Conservation (phyloP, 2,797 vertebrate genomes). For the Paguma larvata region DNA sequence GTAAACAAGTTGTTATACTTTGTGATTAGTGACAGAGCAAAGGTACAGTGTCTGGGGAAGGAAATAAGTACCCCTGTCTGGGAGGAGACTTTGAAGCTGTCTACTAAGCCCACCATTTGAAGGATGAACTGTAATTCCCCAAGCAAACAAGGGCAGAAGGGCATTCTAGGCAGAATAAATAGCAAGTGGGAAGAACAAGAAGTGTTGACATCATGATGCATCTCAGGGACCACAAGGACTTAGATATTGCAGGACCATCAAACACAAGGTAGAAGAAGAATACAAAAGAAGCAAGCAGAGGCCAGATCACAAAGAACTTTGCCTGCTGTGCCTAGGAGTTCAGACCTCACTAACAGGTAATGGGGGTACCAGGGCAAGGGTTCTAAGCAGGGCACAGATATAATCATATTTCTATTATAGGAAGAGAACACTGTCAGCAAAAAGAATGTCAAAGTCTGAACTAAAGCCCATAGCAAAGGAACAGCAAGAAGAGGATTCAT, state of each 20-base stretch:
- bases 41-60: neutral
- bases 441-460: neutral
- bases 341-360: neutral
- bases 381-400: neutral
- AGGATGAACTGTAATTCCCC: slow-evolving; percentile 16
- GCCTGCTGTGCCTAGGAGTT: neutral
- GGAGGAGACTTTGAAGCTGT: neutral
- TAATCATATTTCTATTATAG: neutral
- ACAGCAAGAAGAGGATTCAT: neutral
- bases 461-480: neutral
- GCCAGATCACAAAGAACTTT: neutral
- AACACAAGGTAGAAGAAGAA: neutral
- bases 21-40: neutral
- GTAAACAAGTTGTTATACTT: neutral
- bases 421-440: neutral
- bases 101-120: slow-evolving; percentile 7
- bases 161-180: neutral
- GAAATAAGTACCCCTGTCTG: neutral
- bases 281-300: neutral
- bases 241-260: neutral
- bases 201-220: slow-evolving; percentile 14
- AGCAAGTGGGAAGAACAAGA: neutral
- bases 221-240: slow-evolving; percentile 17
- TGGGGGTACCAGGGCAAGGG: neutral
- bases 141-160: slow-evolving; percentile 37